Evolutionary conservation across 2,113 vertebrate genomes (phyloP), one percentile per base, ranked within the genome.

Genomic region (Alces alces): DNA sequence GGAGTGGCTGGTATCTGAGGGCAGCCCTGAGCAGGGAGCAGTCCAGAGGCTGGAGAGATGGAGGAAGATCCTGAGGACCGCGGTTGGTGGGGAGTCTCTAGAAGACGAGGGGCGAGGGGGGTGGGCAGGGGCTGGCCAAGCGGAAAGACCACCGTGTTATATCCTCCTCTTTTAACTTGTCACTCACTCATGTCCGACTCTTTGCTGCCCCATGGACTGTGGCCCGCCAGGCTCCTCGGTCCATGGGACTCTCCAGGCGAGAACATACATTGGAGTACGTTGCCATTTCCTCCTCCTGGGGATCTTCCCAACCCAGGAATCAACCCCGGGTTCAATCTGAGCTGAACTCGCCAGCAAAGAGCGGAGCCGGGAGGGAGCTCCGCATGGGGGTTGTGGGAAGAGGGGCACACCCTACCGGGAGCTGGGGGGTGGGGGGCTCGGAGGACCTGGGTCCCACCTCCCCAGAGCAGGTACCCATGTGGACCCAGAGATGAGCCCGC

Each of bases 21-120:
- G 50, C 23, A 86, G 25, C 14, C 17, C 50, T 82, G n/a, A 66
- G 6, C 2, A 50, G 43, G 28, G 27, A 43, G 15, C 19, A 70
- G 66, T 39, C n/a, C 19, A 33, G 50, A 47, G 92, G 27, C 1
- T 10, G 27, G 54, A 57, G 55, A 86, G 30, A 13, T 17, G 30
- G 54, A 61, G n/a, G 54, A 39, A 64, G 36, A 5, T 8, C 27
- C 16, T 58, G 33, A 27, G 23, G 28, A 2, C 50, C 43, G 70
- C 0, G 23, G 45, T 25, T 3, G 1, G 5, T 11, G 47, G 33
- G 50, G 21, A 13, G 52, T 0, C 2, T 28, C 43, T 4, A 13
- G 23, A 23, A 33, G 16, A 36, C 0, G 6, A 0, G 33, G 45
- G 36, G 28, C 1, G 5, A 2, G 0, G 14, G 14, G 55, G 0